These are phyloP conservation scores for Aleiodes leptofemur DNA, from an alignment of 2,888 invertebrate genomes.

Conservation along the genomic window DNA sequence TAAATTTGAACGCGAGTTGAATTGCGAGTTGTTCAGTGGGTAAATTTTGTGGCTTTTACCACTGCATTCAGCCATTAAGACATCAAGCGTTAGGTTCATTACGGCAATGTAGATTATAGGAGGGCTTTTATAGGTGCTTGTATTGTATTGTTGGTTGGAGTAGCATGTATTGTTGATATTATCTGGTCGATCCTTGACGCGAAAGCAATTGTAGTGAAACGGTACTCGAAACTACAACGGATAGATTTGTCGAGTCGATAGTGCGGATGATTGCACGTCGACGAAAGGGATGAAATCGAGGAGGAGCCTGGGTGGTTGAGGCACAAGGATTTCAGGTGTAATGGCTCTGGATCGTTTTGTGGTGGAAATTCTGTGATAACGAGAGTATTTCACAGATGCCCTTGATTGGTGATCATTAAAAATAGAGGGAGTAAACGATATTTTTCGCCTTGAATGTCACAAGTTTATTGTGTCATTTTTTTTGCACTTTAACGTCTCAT, in stretches of 20 bases:
- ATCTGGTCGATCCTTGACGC: conserved; percentile 35
- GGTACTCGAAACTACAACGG: conserved; percentile 37
- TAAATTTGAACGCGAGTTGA: too few relatives aligned
- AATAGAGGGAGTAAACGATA: background rate
- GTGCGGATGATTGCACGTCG: conserved; percentile 42
- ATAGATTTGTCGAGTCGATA: conserved; percentile 35
- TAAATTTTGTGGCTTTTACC: conserved; percentile 24
- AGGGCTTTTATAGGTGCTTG: conserved; percentile 24
- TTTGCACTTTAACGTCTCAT: too few relatives aligned
- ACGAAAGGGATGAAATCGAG: conserved; percentile 40
- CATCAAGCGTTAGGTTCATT: conserved; percentile 31
- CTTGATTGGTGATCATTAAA: conserved; percentile 12
- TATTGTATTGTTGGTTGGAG: conserved; percentile 11
- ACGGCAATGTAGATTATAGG: conserved; percentile 15
- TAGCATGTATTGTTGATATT: conserved; percentile 31
- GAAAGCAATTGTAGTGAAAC: conserved; percentile 38
- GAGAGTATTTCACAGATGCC: background rate
- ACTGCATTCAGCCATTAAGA: conserved; percentile 17
- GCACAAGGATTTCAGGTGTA: conserved; percentile 12
- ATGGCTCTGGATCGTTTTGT: conserved; percentile 11
- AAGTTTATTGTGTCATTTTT: too few relatives aligned
- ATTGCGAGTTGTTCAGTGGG: background rate
- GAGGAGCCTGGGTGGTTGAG: conserved; percentile 11
- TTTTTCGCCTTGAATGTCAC: too few relatives aligned
- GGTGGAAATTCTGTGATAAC: conserved; percentile 12